A percentile compares a stretch with the other conserved stretches of the same genome.
Evolutionary conservation across 2,113 vertebrate genomes (phyloP).

Genomic region (Cephalopterus ornatus): DNA sequence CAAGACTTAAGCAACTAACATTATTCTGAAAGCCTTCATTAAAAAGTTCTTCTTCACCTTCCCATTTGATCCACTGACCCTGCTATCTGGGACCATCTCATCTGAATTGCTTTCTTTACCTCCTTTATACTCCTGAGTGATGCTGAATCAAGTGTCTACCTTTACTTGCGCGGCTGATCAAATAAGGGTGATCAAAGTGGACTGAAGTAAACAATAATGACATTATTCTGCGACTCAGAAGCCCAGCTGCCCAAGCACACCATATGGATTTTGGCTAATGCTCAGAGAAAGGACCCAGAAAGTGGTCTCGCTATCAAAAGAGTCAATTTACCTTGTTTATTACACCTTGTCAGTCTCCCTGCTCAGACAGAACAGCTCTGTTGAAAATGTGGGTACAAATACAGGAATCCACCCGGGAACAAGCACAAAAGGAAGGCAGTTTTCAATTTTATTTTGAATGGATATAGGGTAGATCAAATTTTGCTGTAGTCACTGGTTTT

Average conservation of each 20-base stretch:
- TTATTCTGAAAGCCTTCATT: conserved; percentile 49
- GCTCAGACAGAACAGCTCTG: background rate
- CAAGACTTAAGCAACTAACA: conserved; percentile 61
- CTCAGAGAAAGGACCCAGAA: background rate
- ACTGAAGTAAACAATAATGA: conserved; percentile 24
- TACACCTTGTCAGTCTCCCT: background rate
- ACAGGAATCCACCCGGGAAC: background rate
- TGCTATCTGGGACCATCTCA: conserved; percentile 35
- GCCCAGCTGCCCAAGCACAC: background rate
- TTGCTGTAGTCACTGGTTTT: background rate
- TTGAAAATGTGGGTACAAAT: background rate
- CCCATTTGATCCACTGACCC: background rate
- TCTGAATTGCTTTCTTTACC: background rate
- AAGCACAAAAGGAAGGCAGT: background rate
- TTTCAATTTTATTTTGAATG: background rate
- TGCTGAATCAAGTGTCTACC: background rate
- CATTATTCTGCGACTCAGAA: conserved; percentile 22
- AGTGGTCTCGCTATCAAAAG: background rate
- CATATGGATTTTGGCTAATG: background rate
- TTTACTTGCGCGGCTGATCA: background rate
- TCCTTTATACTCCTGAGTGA: background rate
- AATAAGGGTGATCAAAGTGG: background rate
- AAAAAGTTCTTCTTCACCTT: conserved; percentile 35
- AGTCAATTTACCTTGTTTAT: background rate
- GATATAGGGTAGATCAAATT: background rate